A percentile compares a stretch with the other conserved stretches of the same genome.
Evolutionary conservation across 2,888 invertebrate genomes (phyloP).

Genomic region (Volucella inflata): DNA sequence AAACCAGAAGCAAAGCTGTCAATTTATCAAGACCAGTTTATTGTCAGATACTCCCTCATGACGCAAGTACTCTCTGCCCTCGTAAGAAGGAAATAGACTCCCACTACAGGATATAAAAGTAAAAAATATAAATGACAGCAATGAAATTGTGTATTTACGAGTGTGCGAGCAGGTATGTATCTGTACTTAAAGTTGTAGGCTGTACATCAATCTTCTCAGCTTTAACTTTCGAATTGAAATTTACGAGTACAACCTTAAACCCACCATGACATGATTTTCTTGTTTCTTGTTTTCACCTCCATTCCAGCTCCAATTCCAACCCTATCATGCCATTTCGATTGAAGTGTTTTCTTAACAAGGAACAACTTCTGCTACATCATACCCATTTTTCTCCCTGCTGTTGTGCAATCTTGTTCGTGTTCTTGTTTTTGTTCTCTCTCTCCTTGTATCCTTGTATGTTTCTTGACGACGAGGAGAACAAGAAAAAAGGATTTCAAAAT

Average conservation of each 20-base stretch:
- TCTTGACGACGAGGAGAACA: not conserved
- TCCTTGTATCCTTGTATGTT: not conserved
- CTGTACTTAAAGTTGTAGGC: too few species aligned
- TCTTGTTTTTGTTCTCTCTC: too few species aligned
- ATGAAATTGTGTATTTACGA: too few species aligned
- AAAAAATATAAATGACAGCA: too few species aligned
- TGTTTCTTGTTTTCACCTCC: not conserved
- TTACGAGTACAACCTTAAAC: not conserved
- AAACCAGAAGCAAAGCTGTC: too few species aligned
- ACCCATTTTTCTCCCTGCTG: constrained; percentile 6
- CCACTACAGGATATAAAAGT: too few species aligned
- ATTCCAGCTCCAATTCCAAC: too few species aligned
- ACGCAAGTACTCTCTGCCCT: too few species aligned
- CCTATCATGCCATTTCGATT: not conserved
- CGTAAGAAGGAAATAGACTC: too few species aligned
- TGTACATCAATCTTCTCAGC: not conserved
- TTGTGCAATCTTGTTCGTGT: constrained; percentile 16
- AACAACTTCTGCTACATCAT: constrained; percentile 6
- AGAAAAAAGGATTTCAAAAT: constrained; percentile 8
- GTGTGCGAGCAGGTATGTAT: too few species aligned
- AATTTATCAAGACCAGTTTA: too few species aligned
- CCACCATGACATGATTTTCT: not conserved
- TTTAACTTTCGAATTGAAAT: not conserved
- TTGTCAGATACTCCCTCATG: too few species aligned
- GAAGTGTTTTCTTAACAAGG: constrained; percentile 17